Conservation (phyloP, 1,140 invertebrate genomes). For the Callitettix versicolor region DNA sequence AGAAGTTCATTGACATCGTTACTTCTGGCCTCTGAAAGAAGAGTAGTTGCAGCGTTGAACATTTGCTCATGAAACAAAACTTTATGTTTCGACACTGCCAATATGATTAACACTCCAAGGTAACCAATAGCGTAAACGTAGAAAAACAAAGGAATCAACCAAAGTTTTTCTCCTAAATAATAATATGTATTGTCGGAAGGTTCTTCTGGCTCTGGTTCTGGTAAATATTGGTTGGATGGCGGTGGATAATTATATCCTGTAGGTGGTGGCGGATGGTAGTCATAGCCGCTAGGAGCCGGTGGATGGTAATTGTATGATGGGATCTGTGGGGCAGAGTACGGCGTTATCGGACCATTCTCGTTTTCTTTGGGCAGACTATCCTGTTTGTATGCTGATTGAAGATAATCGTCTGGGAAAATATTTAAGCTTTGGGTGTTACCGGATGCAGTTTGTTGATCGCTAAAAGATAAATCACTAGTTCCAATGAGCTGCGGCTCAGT, state of each 20-base stretch:
- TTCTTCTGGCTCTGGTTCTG: background rate
- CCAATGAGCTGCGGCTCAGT: too few species aligned
- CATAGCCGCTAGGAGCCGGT: background rate
- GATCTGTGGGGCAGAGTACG: too few species aligned
- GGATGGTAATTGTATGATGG: background rate
- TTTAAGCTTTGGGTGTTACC: too few species aligned
- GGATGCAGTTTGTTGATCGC: too few species aligned
- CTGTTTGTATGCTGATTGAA: background rate
- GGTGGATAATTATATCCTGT: background rate
- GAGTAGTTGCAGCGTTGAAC: background rate
- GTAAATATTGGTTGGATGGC: background rate
- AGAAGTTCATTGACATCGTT: background rate
- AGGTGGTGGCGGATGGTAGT: background rate
- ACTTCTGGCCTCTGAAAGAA: background rate
- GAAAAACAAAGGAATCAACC: conserved; percentile 72
- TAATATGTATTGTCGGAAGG: conserved; percentile 55
- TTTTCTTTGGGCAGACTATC: too few species aligned
- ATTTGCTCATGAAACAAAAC: conserved; percentile 37
- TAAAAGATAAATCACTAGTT: too few species aligned
- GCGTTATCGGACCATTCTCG: background rate
- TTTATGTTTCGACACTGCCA: conserved; percentile 67
- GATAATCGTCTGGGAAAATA: too few species aligned
- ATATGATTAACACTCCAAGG: conserved; percentile 62
- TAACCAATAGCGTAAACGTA: conserved; percentile 73
- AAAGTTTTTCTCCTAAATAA: conserved; percentile 66